A percentile compares a stretch with the other conserved stretches of the same genome.
Evolutionary conservation across 2,888 invertebrate species (phyloP).

Genomic region (Diploptera punctata): DNA sequence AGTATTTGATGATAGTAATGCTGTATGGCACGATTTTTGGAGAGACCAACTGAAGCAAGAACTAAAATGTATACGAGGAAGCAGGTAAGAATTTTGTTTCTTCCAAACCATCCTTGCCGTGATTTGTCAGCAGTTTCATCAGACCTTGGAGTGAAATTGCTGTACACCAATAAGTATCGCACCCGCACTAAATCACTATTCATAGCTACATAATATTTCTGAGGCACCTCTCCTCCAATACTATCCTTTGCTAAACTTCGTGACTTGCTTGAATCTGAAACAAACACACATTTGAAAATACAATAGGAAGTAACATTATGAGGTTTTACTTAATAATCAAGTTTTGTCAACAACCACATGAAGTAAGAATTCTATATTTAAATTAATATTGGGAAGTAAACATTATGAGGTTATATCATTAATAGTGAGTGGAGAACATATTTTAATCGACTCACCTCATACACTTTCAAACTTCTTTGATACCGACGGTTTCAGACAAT

Average conservation of each 20-base stretch:
- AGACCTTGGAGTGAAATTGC: conserved; percentile 44
- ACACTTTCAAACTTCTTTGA: too few relatives aligned
- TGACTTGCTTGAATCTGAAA: conserved; percentile 24
- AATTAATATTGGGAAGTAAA: too few relatives aligned
- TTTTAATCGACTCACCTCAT: too few relatives aligned
- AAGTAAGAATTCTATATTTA: too few relatives aligned
- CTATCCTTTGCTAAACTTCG: conserved; percentile 49
- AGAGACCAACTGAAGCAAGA: conserved; percentile 67
- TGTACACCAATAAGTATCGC: conserved; percentile 76
- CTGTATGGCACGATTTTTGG: conserved; percentile 64
- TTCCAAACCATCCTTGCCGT: conserved; percentile 60
- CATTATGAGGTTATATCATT: too few relatives aligned
- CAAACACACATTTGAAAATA: too few relatives aligned
- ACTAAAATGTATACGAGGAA: conserved; percentile 68
- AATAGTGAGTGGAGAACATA: too few relatives aligned
- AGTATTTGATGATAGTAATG: not conserved
- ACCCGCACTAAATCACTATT: conserved; percentile 78
- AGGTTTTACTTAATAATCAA: too few relatives aligned
- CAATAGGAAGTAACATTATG: too few relatives aligned
- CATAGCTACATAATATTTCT: conserved; percentile 75
- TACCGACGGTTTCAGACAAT: too few relatives aligned
- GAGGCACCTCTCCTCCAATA: conserved; percentile 60
- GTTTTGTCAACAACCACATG: too few relatives aligned
- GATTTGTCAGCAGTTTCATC: not conserved
- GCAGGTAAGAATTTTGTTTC: conserved; percentile 67